A percentile compares a stretch with the other conserved stretches of the same genome.
phyloP scores from a whole-genome alignment of 1,140 invertebrate genomes.

The Lucilia cuprina region DNA sequence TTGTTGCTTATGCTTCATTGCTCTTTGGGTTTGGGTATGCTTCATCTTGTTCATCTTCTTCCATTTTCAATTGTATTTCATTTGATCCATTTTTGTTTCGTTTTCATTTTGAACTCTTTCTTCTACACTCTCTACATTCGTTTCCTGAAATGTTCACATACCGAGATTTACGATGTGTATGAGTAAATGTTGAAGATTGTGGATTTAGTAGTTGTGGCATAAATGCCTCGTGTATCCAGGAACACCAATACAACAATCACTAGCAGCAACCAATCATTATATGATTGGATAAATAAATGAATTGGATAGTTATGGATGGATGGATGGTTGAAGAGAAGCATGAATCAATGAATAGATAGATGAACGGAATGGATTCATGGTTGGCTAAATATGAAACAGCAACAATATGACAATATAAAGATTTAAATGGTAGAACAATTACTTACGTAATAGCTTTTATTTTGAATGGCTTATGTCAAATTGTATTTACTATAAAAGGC shows the following conservation, averaged over 20 bases:
- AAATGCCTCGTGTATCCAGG: too few relatives aligned
- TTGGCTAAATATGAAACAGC: not conserved
- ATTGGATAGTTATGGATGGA: not conserved
- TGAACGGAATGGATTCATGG: constrained; percentile 2
- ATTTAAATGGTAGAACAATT: constrained; percentile 19
- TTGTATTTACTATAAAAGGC: too few relatives aligned
- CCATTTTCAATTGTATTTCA: not conserved
- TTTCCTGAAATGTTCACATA: not conserved
- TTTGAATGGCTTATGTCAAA: not conserved
- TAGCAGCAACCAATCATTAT: not conserved
- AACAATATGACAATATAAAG: constrained; percentile 30
- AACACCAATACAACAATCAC: too few relatives aligned
- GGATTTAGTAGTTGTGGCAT: too few relatives aligned
- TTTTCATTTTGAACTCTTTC: not conserved
- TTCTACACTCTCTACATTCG: not conserved
- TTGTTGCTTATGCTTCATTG: constrained; percentile 16
- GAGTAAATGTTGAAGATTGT: too few relatives aligned
- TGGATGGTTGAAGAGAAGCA: not conserved
- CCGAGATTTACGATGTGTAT: not conserved
- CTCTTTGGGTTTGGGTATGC: not conserved
- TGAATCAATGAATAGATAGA: not conserved
- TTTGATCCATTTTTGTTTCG: not conserved
- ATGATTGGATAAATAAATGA: constrained; percentile 19
- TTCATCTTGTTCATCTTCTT: not conserved
- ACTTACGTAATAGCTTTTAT: not conserved